Evolutionary conservation across 2,888 invertebrate genomes (phyloP).

Genomic region (Nudaria mundana): DNA sequence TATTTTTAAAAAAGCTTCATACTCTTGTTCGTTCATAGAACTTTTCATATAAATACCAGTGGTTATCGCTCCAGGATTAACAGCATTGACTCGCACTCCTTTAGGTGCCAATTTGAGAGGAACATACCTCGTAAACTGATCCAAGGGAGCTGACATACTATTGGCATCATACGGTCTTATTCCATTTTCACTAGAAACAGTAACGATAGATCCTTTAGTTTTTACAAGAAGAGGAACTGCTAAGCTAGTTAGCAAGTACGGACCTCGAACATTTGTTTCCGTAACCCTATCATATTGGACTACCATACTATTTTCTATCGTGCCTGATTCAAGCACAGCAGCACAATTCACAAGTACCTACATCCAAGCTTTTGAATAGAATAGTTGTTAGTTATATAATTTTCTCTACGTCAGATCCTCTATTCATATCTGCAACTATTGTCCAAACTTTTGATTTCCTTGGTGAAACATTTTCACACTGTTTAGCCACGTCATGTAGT

Average conservation of each 20-base stretch:
- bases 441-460: background rate
- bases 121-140: constrained; percentile 93
- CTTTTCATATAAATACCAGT: constrained; percentile 83
- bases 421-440: background rate
- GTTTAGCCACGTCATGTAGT: background rate
- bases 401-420: background rate
- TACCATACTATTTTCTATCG: constrained; percentile 88
- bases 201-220: constrained; percentile 91
- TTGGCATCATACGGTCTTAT: constrained; percentile 92
- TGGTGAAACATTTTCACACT: background rate
- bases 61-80: constrained; percentile 93
- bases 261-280: constrained; percentile 88
- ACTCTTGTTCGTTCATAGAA: constrained; percentile 88
- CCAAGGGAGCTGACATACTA: constrained; percentile 91
- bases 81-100: constrained; percentile 90
- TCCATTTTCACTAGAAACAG: constrained; percentile 94
- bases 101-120: constrained; percentile 89
- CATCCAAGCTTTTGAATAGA: constrained; percentile 84
- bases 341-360: constrained; percentile 92
- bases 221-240: constrained; percentile 89
- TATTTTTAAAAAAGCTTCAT: constrained; percentile 89
- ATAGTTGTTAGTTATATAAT: constrained; percentile 80
- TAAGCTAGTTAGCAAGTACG: constrained; percentile 88
- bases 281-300: constrained; percentile 91
- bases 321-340: constrained; percentile 86